Evolutionary conservation across 2,797 vertebrate species (phyloP), one percentile per base, ranked within the genome.

Genomic region (Hozukius guyotensis): DNA sequence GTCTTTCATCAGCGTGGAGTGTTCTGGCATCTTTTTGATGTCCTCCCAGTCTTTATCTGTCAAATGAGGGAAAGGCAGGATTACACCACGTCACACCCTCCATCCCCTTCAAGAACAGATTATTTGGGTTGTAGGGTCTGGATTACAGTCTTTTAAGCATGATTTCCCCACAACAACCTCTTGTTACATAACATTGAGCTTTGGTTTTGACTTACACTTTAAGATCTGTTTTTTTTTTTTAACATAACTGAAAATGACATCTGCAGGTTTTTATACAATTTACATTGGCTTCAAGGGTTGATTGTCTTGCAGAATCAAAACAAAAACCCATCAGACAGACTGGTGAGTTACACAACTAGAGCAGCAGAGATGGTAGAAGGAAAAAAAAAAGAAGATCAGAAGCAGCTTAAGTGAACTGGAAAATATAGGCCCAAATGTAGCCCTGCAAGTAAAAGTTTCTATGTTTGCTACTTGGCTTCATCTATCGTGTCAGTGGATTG

Each of bases 21-120:
- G 99, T 93, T 99, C 99, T 0, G 99, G 99, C 99, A 99, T 99
- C 96, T 99, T 99, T 97, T 99, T 99, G 89, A 99, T 99, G 95
- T 99, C 99, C 94, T 99, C 99, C 99, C 99, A 99, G 94, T 99
- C 99, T 97, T 99, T 99, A 95, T 99, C 99, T 99, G 95, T 89
- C 83, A 94, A 93, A 93, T 76, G 88, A 90, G 77, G 92, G 77
- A 81, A 79, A 82, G 46, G 76, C 63, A 85, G 72, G 80, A 91
- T 93, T 92, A 88, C 63, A 75, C 53, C 5, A 8, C 25, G 34
- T 56, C 65, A 57, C 75, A 63, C 42, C 72, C 72, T 84, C 76
- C 22, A 31, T 84, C 55, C 52, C 75, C 71, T 70, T 65, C 4
- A 79, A 84, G 56, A 82, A 78, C 67, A 83, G 84, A 88, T 88